phyloP scores from a whole-genome alignment of 2,888 invertebrate species.

The Dynastes tityus region DNA sequence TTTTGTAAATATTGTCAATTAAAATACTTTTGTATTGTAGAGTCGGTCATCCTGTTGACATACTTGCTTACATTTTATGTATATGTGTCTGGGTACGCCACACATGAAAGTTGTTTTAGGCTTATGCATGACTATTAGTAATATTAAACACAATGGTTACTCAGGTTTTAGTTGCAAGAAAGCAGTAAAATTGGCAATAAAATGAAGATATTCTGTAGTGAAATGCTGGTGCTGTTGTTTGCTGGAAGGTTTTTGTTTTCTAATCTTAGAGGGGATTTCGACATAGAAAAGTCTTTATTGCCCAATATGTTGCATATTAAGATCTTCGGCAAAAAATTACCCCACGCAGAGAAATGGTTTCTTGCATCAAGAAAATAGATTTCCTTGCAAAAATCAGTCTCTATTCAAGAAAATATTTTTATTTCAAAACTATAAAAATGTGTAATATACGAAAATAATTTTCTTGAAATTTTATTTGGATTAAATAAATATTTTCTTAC shows the following conservation, averaged over 20 bases:
- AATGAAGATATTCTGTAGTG: not conserved
- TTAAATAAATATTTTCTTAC: too few relatives aligned
- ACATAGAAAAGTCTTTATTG: slow-evolving; percentile 21
- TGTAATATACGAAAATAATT: too few relatives aligned
- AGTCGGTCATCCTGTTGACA: slow-evolving; percentile 30
- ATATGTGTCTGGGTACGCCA: not conserved
- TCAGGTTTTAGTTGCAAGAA: not conserved
- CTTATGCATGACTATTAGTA: not conserved
- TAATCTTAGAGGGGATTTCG: slow-evolving; percentile 56
- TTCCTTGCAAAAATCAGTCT: too few relatives aligned
- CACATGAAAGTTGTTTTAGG: not conserved
- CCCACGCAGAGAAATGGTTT: too few relatives aligned
- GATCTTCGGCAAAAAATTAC: too few relatives aligned
- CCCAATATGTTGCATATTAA: too few relatives aligned
- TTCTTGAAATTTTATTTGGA: too few relatives aligned
- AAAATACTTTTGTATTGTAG: slow-evolving; percentile 22
- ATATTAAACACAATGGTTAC: not conserved
- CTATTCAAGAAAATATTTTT: too few relatives aligned
- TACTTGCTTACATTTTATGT: slow-evolving; percentile 37
- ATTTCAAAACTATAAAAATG: too few relatives aligned
- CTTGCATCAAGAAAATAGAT: too few relatives aligned
- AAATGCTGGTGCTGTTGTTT: not conserved
- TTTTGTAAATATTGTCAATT: slow-evolving; percentile 24
- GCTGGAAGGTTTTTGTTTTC: slow-evolving; percentile 2
- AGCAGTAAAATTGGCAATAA: not conserved